These are phyloP conservation scores for Lonchura striata DNA, from an alignment of 2,113 vertebrate species.

Conservation along the genomic window DNA sequence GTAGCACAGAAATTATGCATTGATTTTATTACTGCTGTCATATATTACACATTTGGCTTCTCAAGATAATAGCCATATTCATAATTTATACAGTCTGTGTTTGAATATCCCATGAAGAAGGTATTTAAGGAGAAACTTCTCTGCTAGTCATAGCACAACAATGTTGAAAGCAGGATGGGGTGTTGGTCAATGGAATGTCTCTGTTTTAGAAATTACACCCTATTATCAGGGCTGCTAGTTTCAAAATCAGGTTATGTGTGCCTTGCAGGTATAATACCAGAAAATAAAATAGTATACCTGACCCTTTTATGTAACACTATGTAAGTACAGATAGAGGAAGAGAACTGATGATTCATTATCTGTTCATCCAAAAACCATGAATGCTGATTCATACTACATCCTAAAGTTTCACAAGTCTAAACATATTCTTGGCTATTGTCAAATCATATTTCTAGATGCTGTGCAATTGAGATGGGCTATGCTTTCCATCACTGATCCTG, in stretches of 20 bases:
- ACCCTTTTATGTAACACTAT: not conserved
- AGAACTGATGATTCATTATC: constrained; percentile 44
- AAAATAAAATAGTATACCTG: not conserved
- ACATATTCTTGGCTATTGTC: not conserved
- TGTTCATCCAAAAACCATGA: constrained; percentile 38
- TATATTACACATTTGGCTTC: not conserved
- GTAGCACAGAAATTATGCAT: not conserved
- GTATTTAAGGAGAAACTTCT: constrained; percentile 29
- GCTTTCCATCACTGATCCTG: not conserved
- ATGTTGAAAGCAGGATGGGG: not conserved
- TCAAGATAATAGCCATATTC: not conserved
- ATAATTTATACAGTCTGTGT: not conserved
- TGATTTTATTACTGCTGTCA: not conserved
- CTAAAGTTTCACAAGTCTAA: constrained; percentile 9
- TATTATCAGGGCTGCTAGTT: not conserved
- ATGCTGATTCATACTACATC: constrained; percentile 12
- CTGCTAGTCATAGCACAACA: not conserved
- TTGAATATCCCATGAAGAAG: not conserved
- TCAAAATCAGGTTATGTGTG: constrained; percentile 24
- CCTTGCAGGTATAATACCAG: constrained; percentile 31
- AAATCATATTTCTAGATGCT: not conserved
- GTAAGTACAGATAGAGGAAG: not conserved
- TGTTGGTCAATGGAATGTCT: constrained; percentile 46
- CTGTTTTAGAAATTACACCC: not conserved
- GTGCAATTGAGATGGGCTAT: not conserved